Conservation (phyloP, 2,113 vertebrate genomes). For the Macheiramphus alcinus region DNA sequence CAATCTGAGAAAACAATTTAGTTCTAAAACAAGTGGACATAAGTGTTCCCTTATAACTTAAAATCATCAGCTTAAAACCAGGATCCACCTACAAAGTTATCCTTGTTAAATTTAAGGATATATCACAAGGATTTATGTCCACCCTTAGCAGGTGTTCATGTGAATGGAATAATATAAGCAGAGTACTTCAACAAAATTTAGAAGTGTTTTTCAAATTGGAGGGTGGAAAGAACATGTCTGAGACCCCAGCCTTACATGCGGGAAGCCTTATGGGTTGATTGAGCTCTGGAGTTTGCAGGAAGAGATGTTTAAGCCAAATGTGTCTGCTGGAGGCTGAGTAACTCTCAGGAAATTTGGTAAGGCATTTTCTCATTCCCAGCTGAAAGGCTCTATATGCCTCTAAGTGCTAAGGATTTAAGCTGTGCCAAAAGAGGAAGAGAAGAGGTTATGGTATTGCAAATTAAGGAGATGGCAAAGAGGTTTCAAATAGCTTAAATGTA, state of each 20-base stretch:
- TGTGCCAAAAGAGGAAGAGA: neutral
- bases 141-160: neutral
- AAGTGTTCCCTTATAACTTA: neutral
- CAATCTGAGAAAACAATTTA: neutral
- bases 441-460: neutral
- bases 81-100: neutral
- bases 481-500: neutral
- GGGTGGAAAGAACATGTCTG: neutral
- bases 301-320: neutral
- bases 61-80: neutral
- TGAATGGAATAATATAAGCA: neutral
- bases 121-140: neutral
- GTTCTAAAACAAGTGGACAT: neutral
- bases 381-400: neutral
- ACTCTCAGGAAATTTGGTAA: neutral
- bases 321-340: neutral
- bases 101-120: neutral
- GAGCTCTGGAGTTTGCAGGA: neutral
- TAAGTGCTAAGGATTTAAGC: neutral
- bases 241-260: neutral
- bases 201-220: neutral
- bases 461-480: neutral
- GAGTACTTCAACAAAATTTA: neutral
- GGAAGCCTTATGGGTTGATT: neutral
- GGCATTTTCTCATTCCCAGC: neutral